phyloP scores from a whole-genome alignment of 2,113 vertebrate species.

The Edolisoma coerulescens region DNA sequence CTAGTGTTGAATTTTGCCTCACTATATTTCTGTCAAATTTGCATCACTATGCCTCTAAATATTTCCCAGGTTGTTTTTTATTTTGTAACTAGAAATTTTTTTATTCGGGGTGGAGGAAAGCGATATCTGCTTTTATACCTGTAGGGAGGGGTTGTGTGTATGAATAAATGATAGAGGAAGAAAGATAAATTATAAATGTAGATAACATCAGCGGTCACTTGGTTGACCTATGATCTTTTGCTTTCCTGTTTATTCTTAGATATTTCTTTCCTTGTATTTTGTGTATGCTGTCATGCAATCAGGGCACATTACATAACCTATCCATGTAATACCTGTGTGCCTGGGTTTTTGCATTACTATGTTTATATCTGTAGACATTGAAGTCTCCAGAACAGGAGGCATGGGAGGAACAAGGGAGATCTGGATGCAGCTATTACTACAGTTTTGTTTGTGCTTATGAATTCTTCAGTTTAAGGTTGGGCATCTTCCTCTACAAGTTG shows the following conservation, averaged over 20 bases:
- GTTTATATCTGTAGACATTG: not conserved
- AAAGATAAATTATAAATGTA: not conserved
- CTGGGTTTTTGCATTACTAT: not conserved
- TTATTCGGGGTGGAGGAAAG: not conserved
- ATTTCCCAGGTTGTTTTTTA: not conserved
- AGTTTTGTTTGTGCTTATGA: not conserved
- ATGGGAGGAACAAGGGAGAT: not conserved
- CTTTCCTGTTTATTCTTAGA: not conserved
- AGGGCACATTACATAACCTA: not conserved
- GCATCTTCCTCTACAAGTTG: not conserved
- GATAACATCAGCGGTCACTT: not conserved
- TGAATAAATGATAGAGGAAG: not conserved
- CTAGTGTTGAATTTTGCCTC: not conserved
- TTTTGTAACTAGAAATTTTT: not conserved
- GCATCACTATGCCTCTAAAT: not conserved
- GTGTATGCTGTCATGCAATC: not conserved
- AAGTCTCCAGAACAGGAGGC: not conserved
- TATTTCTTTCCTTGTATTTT: not conserved
- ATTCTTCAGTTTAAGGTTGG: not conserved
- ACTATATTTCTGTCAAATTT: not conserved
- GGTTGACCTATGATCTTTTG: not conserved
- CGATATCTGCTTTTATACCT: not conserved
- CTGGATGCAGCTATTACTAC: not conserved
- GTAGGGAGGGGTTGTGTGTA: not conserved
- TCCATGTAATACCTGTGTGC: not conserved